These are phyloP conservation scores for Blastomussa wellsi DNA, from an alignment of 92 coral and sea anemone species.

Conservation along the genomic window DNA sequence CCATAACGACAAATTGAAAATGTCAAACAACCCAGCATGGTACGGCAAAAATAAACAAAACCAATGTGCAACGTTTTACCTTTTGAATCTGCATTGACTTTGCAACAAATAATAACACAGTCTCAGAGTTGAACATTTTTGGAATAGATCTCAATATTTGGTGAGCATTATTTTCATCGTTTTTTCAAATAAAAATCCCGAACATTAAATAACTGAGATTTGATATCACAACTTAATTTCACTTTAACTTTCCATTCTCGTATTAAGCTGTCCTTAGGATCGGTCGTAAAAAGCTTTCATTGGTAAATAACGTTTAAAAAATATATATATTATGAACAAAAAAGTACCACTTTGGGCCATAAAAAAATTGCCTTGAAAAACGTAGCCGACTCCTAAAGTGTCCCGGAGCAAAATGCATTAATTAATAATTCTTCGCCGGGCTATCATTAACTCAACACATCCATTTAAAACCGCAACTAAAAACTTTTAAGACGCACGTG, in stretches of 20 bases:
- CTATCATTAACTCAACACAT: not conserved
- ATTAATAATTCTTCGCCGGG: not conserved
- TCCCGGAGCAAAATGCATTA: not conserved
- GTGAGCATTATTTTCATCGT: not conserved
- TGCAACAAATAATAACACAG: not conserved
- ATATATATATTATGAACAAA: not conserved
- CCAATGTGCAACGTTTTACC: not conserved
- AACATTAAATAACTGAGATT: too few species aligned
- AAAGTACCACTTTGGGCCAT: not conserved
- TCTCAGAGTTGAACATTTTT: not conserved
- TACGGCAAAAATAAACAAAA: not conserved
- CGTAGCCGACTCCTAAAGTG: not conserved
- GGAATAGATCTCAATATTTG: too few species aligned
- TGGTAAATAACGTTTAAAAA: not conserved
- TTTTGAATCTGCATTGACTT: not conserved
- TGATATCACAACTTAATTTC: not conserved
- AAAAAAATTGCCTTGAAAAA: not conserved
- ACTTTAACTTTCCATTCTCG: not conserved
- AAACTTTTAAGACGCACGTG: not conserved
- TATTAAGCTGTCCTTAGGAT: not conserved
- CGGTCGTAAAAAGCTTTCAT: not conserved
- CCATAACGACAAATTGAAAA: slow-evolving; percentile 2
- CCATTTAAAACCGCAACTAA: not conserved
- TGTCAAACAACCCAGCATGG: not conserved
- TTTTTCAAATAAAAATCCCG: too few species aligned